Evolutionary conservation across 2,113 vertebrate species (phyloP).

Genomic region (Sinocyclocheilus maitianheensis): DNA sequence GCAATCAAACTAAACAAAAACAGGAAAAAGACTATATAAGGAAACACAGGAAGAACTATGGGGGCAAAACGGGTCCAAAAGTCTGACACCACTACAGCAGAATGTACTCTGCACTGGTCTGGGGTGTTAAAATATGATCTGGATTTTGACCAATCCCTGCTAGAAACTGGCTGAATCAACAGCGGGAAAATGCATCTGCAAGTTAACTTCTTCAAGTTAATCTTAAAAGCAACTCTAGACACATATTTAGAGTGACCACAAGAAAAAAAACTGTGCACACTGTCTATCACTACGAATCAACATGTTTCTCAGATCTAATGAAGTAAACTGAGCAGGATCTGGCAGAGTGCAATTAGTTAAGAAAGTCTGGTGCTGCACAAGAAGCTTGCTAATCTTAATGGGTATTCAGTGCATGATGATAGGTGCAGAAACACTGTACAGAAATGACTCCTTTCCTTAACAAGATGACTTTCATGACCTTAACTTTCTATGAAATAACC

Average conservation of each 20-base stretch:
- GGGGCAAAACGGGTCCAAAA: no score
- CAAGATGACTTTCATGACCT: conserved; percentile 35
- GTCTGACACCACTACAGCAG: not conserved
- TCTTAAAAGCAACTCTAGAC: not conserved
- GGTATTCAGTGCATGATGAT: conserved; percentile 1
- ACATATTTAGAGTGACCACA: not conserved
- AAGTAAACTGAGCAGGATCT: conserved; percentile 18
- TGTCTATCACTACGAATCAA: not conserved
- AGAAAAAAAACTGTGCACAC: not conserved
- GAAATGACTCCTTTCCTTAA: conserved; percentile 18
- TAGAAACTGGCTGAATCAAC: not conserved
- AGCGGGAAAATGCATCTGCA: not conserved
- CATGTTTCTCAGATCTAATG: conserved; percentile 2
- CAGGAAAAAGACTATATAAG: no score
- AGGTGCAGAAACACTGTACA: conserved; percentile 21
- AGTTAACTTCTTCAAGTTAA: not conserved
- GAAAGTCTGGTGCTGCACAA: not conserved
- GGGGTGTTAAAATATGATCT: not conserved
- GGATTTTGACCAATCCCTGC: not conserved
- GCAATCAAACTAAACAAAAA: no score
- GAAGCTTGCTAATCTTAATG: not conserved
- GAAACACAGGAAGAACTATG: no score
- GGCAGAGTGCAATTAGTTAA: not conserved
- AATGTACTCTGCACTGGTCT: not conserved
- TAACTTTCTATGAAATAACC: conserved; percentile 35